Evolutionary conservation across 2,888 invertebrate genomes (phyloP), one percentile per base, ranked within the genome.

Genomic region (Drosophila helvetica): DNA sequence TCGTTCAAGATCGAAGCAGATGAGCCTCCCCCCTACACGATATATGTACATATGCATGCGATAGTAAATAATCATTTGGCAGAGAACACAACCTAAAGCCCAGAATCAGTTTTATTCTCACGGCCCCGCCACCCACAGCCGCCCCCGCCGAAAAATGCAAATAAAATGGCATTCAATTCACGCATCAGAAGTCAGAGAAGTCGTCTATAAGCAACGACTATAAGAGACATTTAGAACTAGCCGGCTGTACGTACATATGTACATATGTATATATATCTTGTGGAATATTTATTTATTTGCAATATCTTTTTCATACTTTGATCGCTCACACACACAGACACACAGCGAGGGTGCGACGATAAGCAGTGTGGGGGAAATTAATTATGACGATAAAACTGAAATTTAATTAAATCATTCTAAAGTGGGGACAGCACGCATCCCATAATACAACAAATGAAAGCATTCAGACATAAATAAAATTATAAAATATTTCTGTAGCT

Each of bases 391-490:
- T 84, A 84, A 83, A 80, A 75, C 53, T 60, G 38, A 22, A 71
- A 70, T 71, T 72, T 86, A 86, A 88, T 88, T 86, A 72, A 80
- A 66, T 65, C 48, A 60, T 69, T 65, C 71, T 30, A 55, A 60
- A 42, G 46, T 42, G 15, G 55, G n/a, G 55, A 53, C 55, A 67
- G 55, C 47, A 27, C 9, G 27, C 50, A 47, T 22, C 17, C 18
- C 5, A 38, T 15, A 38, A 27, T 38, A 38, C 38, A 38, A 38
- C 5, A 15, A 15, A 38, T 15, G n/a, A 52, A 38, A n/a, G 22
- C 27, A 48, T 51, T 71, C 30, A 15, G 10, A 22, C 18, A 59
- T 71, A 43, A 52, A 66, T 45, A 58, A 50, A 15, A 72, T 22
- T 45, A 9, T 56, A 30, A 30, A 74, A 43, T 60, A 61, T 51